Base-by-base conservation (phyloP, 2,888 invertebrate genomes). In the Pogonocherus hispidulus region DNA sequence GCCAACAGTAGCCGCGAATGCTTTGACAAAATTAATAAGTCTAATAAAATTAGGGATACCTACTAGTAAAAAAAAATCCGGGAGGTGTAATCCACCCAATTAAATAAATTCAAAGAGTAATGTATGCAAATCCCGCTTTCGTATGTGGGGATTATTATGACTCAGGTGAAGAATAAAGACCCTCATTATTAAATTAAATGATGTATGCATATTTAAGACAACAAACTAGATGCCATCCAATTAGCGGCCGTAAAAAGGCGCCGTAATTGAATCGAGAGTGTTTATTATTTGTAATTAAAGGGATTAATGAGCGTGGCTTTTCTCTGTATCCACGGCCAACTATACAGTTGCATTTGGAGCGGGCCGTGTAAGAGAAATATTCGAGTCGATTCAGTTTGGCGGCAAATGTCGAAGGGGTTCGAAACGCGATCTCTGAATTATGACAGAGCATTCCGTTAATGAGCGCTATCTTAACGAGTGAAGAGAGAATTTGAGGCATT, bases 211-310 rank as follows among this genome's bases (percentile, higher is more conserved):
- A 59, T 57, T 32, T 52, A 68, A 57, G 46, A 66, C 49, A 66
- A 63, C 64, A 69, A 66, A 63, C 57, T 57, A 66, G 60, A 66
- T 67, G 66, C 56, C 67, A 49, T 66, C 69, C 60, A 69, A 72
- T 71, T 71, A 69, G 69, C 51, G 16, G 20, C 49, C 22, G 51
- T 52, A 67, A 69, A 67, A 65, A 69, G 66, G 52, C 23, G 66
- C 69, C 52, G 66, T 69, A 72, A 72, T 66, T 67, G 64, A 72
- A 72, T 67, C 22, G 62, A 65, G 66, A 72, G 69, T 67, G 71
- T 66, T 72, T 69, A 69, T 66, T 69, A 71, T 66, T 72, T 72
- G 65, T 64, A 71, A 71, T 68, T 71, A 71, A 63, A 60, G 44
- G 44, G 60, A 71, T 68, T 66, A 71, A 71, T 67, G 63, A 67